Base-by-base conservation (phyloP, 2,113 vertebrate genomes). In the Clinocottus analis region DNA sequence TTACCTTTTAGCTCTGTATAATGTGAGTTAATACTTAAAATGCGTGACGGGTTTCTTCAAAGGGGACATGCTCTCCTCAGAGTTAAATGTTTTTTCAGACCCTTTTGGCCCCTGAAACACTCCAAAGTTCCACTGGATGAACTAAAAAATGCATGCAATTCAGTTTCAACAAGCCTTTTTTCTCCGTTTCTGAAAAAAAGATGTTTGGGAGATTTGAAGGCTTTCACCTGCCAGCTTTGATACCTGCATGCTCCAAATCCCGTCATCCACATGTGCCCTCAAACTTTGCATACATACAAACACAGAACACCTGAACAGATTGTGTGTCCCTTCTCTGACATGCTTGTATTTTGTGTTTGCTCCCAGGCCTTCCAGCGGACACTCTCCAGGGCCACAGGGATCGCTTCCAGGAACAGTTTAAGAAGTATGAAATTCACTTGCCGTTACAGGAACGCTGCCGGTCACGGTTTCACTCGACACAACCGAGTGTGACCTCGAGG, bases 361-460 rank as follows among this genome's bases (percentile, higher is more conserved):
- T 55, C 80, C 23, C 89, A 99, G 98, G 98, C 94, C 96, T 99
- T 89, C 98, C 98, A 0, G 97, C 97, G 0, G 98, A 99, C 82
- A 99, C 98, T 0, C 95, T 99, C 64, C 96, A 99, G 93, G 98
- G 98, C 60, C 98, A 99, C 94, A 95, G 97, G 83, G 97, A 99
- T 90, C 97, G 98, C 59, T 99, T 99, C 94, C 95, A 97, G 91
- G 98, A 99, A 82, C 98, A 99, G 93, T 99, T 99, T 90, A 97
- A 95, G 72, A 99, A 98, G 98, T 99, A 92, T 25, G 83, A 66
- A 93, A 94, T 89, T 79, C 61, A 75, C 78, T 72, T 41, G 10
- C n/a, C n/a, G n/a, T n/a, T n/a, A n/a, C 72, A 58, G 60, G 78
- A 70, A 84, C 27, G n/a, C 49, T 59, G 49, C n/a, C 31, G 2